phyloP scores from a whole-genome alignment of 2,113 vertebrate genomes.

The Marmota monax region DNA sequence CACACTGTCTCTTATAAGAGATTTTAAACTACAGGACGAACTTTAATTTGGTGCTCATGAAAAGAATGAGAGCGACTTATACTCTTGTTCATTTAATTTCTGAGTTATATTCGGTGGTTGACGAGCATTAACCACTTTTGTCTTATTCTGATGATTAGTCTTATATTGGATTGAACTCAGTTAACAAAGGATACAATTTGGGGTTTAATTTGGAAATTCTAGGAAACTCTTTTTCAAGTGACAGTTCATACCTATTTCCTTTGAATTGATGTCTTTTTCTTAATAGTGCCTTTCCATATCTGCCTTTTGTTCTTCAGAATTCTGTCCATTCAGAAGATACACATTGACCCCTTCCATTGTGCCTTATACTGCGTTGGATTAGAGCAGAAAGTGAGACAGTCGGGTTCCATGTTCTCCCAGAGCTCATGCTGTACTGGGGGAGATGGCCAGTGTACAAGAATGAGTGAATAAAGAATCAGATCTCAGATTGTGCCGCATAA shows the following conservation, averaged over 20 bases:
- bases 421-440: background rate
- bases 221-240: background rate
- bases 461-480: background rate
- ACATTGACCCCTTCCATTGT: background rate
- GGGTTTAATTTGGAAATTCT: constrained; percentile 56
- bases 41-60: constrained; percentile 25
- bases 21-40: constrained; percentile 56
- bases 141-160: constrained; percentile 1
- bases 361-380: background rate
- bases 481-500: background rate
- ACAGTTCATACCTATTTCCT: background rate
- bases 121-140: constrained; percentile 25
- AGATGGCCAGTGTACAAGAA: fast-evolving
- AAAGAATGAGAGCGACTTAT: background rate
- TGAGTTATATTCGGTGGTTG: constrained; percentile 16
- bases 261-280: background rate
- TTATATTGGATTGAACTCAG: background rate
- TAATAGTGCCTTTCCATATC: background rate
- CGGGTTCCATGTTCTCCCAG: fast-evolving
- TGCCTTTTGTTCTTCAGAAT: background rate
- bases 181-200: constrained; percentile 51
- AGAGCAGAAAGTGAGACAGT: background rate
- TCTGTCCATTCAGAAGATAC: background rate
- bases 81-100: constrained; percentile 30
- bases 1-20: constrained; percentile 28